Evolutionary conservation across 2,113 vertebrate species (phyloP).

Genomic region (Heterochromis multidens): DNA sequence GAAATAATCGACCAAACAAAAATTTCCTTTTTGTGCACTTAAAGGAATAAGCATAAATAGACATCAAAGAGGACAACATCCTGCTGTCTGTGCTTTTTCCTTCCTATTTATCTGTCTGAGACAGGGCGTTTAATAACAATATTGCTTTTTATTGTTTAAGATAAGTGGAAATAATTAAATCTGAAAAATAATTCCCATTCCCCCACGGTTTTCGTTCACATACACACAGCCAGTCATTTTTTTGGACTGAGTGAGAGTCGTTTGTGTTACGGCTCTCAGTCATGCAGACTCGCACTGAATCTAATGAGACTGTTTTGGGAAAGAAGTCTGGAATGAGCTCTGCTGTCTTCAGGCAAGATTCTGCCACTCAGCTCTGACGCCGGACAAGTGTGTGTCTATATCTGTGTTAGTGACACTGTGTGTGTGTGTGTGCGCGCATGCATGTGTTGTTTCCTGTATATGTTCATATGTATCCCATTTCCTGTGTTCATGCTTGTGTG

Average conservation of each 20-base stretch:
- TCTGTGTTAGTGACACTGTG: neutral
- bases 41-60: neutral
- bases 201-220: neutral
- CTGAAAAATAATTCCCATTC: neutral
- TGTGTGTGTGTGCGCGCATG: neutral
- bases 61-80: neutral
- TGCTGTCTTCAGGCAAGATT: conserved; percentile 48
- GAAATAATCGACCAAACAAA: no score
- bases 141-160: neutral
- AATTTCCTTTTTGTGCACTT: no score
- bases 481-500: neutral
- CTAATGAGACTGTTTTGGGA: conserved; percentile 44
- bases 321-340: conserved; percentile 37
- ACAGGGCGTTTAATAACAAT: neutral
- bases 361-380: conserved; percentile 47
- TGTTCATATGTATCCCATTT: neutral
- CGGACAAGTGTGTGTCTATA: conserved; percentile 25
- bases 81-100: neutral
- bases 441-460: neutral
- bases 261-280: neutral
- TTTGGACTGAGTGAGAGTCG: neutral
- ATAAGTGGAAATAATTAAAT: neutral
- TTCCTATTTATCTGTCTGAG: neutral
- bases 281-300: neutral
- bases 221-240: neutral